A percentile compares a stretch with the other conserved stretches of the same genome.
Evolutionary conservation across 2,797 vertebrate genomes (phyloP).

Genomic region (Melanotaenia boesemani): DNA sequence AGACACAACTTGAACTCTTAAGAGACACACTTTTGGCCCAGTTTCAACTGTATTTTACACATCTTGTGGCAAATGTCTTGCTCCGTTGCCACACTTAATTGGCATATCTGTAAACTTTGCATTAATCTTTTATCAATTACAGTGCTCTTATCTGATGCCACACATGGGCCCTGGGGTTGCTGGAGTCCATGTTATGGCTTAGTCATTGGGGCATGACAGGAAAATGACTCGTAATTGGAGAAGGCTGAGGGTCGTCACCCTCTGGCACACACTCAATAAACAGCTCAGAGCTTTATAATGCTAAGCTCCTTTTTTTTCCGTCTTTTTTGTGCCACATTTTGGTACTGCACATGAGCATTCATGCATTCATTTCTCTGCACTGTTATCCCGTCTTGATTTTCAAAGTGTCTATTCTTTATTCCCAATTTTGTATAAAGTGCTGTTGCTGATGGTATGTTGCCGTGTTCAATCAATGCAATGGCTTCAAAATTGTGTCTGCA

Average conservation of each 20-base stretch:
- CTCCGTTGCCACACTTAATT: slow-evolving; percentile 74
- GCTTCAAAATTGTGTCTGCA: slow-evolving; percentile 45
- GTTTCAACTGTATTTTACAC: slow-evolving; percentile 28
- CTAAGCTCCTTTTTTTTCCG: slow-evolving; percentile 14
- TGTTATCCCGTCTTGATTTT: slow-evolving; percentile 44
- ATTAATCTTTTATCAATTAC: slow-evolving; percentile 79
- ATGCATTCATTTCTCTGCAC: slow-evolving; percentile 13
- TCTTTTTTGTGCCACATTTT: slow-evolving; percentile 32
- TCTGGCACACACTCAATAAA: slow-evolving; percentile 75
- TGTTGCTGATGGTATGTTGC: slow-evolving; percentile 51
- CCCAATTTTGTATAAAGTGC: slow-evolving; percentile 47
- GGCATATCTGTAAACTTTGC: slow-evolving; percentile 78
- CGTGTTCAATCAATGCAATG: slow-evolving; percentile 62
- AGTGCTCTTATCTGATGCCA: slow-evolving; percentile 69
- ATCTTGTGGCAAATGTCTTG: slow-evolving; percentile 63
- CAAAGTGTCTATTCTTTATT: slow-evolving; percentile 59
- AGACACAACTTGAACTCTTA: slow-evolving; percentile 16
- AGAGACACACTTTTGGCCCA: slow-evolving; percentile 6
- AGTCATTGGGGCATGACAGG: slow-evolving; percentile 60
- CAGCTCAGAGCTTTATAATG: slow-evolving; percentile 60
- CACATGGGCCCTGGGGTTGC: slow-evolving; percentile 65
- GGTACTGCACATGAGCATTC: slow-evolving; percentile 21
- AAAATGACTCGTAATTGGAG: slow-evolving; percentile 80
- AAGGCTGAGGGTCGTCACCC: slow-evolving; percentile 70
- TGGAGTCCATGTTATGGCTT: slow-evolving; percentile 66